Conservation (phyloP, 2,113 vertebrate species). For the Arenaria interpres region DNA sequence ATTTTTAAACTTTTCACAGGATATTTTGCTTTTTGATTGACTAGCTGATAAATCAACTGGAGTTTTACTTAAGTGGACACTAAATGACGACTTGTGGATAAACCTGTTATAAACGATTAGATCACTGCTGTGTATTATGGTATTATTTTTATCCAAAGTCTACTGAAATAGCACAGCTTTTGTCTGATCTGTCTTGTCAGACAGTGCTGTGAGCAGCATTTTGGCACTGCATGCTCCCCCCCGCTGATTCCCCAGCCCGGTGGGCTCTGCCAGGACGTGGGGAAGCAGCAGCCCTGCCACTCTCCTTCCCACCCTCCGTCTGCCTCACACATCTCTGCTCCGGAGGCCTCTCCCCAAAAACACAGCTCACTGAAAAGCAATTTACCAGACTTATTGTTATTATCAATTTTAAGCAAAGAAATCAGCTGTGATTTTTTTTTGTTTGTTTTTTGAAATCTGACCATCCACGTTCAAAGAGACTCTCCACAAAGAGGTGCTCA, state of each 20-base stretch:
- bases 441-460: neutral
- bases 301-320: neutral
- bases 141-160: conserved; percentile 29
- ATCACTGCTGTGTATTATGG: neutral
- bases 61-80: conserved; percentile 15
- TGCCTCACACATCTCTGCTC: neutral
- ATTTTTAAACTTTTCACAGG: conserved; percentile 39
- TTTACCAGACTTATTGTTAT: neutral
- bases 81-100: conserved; percentile 4
- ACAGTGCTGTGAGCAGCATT: neutral
- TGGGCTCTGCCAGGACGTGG: neutral
- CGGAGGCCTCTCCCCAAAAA: neutral
- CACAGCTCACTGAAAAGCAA: neutral
- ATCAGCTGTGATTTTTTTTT: neutral
- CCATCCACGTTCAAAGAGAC: neutral
- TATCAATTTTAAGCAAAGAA: neutral
- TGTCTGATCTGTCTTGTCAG: neutral
- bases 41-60: conserved; percentile 18
- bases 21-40: conserved; percentile 36
- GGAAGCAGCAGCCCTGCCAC: neutral
- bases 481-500: neutral
- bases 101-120: conserved; percentile 9
- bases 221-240: neutral
- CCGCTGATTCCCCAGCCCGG: neutral
- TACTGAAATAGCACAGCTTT: conserved; percentile 36